phyloP scores from a whole-genome alignment of 2,888 invertebrate genomes.

The Stenichneumon culpator region DNA sequence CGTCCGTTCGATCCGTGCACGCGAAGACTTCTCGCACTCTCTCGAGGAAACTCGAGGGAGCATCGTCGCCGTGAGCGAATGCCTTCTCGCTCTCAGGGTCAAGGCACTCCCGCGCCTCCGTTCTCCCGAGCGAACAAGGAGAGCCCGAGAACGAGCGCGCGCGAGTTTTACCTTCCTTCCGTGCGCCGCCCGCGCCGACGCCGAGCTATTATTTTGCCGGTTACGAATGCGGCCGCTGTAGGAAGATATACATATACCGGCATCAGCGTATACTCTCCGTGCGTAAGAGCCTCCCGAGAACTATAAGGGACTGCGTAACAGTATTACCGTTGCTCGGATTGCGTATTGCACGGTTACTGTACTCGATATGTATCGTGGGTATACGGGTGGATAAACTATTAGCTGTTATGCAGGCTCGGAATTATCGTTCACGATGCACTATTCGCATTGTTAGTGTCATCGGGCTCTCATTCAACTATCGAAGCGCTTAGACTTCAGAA shows the following conservation, averaged over 20 bases:
- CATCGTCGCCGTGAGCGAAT: conserved; percentile 32
- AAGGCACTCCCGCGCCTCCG: conserved; percentile 73
- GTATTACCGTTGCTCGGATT: conserved; percentile 66
- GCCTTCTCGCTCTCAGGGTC: conserved; percentile 75
- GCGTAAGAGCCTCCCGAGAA: conserved; percentile 49
- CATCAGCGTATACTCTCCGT: conserved; percentile 54
- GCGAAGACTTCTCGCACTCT: conserved; percentile 50
- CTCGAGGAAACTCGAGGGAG: conserved; percentile 36
- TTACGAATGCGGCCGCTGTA: conserved; percentile 55
- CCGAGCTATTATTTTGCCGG: conserved; percentile 57
- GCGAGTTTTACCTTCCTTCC: conserved; percentile 57
- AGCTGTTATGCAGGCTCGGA: conserved; percentile 49
- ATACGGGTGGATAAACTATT: conserved; percentile 62
- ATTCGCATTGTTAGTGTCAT: not conserved
- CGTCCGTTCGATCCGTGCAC: conserved; percentile 36
- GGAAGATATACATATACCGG: not conserved
- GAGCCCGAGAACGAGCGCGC: conserved; percentile 23
- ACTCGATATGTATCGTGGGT: conserved; percentile 35
- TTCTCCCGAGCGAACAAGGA: conserved; percentile 36
- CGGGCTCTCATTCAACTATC: not conserved
- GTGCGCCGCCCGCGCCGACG: conserved; percentile 30
- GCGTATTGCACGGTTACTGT: conserved; percentile 56
- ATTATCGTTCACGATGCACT: conserved; percentile 26
- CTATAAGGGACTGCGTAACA: conserved; percentile 63
- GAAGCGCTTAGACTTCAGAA: not conserved